Base-by-base conservation (phyloP, 2,797 vertebrate genomes). In the Alca torda region DNA sequence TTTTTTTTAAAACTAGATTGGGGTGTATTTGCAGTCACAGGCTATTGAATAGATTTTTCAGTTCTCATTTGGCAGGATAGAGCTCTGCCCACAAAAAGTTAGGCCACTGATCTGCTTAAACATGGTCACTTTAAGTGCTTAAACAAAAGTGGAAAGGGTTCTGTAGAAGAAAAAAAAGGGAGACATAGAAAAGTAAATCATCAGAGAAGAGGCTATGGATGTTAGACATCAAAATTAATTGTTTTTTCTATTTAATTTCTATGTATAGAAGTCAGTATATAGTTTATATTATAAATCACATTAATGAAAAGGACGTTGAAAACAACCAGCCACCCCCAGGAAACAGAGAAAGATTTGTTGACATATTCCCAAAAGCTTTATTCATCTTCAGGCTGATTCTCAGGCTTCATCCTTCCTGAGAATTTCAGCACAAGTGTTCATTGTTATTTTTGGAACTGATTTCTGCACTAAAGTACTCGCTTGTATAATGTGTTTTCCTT, bases 391-490 rank as follows among this genome's bases (percentile, higher is more conserved):
- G 65, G 57, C 82, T 41, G 39, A 92, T 95, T 97, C 94, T 95
- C 94, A 94, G 67, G 79, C 85, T 94, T 96, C 83, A 90, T 95
- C 69, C 89, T 95, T 92, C 92, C 95, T 91, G 91, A 94, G 87
- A 90, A 90, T 33, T 91, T 90, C 73, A 95, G 89, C 54, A 41
- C 76, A 90, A 95, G 79, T 45, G 65, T 48, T 81, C 87, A 69
- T 33, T 90, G 84, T 96, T 96, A 96, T 94, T 97, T 96, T 92
- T 96, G 90, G 93, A 96, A 94, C 89, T 17, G 35, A 86, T 39
- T 96, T 84, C 54, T 88, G 61, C 59, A 56, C 61, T 91, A 59
- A 86, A 78, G 69, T 65, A 69, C 87, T 86, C 69, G 33, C 59
- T 69, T 78, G 11, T 51, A 39, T 24, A 61, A 93, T 39, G 31